Base-by-base conservation (phyloP, 1,140 invertebrate genomes). In the Holcopasites calliopsidis region DNA sequence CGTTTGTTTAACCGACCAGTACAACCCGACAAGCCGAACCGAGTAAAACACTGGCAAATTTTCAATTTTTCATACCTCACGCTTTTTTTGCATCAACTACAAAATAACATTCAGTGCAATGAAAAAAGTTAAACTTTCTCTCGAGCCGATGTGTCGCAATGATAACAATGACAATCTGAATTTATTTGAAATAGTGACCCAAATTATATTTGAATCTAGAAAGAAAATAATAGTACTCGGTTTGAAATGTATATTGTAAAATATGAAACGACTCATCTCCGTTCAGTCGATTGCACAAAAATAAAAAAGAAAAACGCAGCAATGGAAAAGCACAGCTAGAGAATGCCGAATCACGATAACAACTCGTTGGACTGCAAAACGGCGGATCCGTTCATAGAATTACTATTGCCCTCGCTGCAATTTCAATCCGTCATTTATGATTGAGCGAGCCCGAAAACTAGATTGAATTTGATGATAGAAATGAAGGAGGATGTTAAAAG, bases 391-490 rank as follows among this genome's bases (percentile, higher is more conserved):
- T 66, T 66, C 71, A 74, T 66, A 66, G 62, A 66, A 74, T 74
- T 74, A 74, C 66, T 74, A 74, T 64, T 74, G 62, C 62, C 61
- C 66, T 57, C 71, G 21, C 40, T 38, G 71, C 61, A 66, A 74
- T 74, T 74, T 44, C 62, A 66, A n/a, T 66, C 28, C 28, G 23
- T n/a, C n/a, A n/a, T n/a, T n/a, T n/a, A n/a, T 44, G 71, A 66
- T 74, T 61, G 71, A 55, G n/a, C 49, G 38, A 35, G 6, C 38
- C 21, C 47, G 71, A 57, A 66, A 73, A 66, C 61, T 40, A 66
- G 71, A 74, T 74, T 74, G 71, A 74, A 74, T 74, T 50, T 57
- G 55, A 61, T 21, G 71, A n/a, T 40, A 13, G 71, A 65, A 74
- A 66, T 74, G 65, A 74, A 74, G n/a, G n/a, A n/a, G n/a, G n/a